These are phyloP conservation scores for Coptotermes formosanus DNA, from an alignment of 1,140 invertebrate species.

Conservation along the genomic window DNA sequence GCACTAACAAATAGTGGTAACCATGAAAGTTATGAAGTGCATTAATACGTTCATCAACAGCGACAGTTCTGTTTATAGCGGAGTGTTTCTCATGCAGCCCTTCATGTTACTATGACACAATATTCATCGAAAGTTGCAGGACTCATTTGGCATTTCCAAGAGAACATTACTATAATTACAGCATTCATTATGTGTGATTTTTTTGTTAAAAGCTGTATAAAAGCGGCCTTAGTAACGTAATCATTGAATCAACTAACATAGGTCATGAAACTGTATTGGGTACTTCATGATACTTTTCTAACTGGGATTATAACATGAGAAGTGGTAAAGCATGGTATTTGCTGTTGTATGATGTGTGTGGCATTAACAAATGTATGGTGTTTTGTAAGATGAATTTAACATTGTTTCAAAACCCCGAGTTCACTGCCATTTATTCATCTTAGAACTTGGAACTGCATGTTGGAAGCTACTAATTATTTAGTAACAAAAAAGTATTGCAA, in stretches of 20 bases:
- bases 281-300: conserved; percentile 24
- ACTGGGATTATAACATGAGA: not conserved
- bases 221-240: conserved; percentile 26
- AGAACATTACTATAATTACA: conserved; percentile 20
- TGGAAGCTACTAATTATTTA: not conserved
- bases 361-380: conserved; percentile 9
- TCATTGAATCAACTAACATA: conserved; percentile 19
- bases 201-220: conserved; percentile 23
- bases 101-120: not conserved
- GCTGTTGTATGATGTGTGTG: not conserved
- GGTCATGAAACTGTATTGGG: conserved; percentile 17
- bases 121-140: not conserved
- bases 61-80: not conserved
- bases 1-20: conserved; percentile 3
- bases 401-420: conserved; percentile 14
- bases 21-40: not conserved
- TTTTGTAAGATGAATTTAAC: not conserved
- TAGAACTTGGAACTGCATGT: conserved; percentile 2
- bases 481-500: not conserved
- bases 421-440: conserved; percentile 26
- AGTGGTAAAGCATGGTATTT: conserved; percentile 17
- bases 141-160: not conserved
- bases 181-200: conserved; percentile 9
- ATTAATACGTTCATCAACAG: not conserved
- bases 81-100: conserved; percentile 14